Percentiles rank a stretch among this genome's conserved stretches.
These are phyloP conservation scores for Saxicola maurus DNA, from an alignment of 2,797 vertebrate genomes.

Conservation along the genomic window DNA sequence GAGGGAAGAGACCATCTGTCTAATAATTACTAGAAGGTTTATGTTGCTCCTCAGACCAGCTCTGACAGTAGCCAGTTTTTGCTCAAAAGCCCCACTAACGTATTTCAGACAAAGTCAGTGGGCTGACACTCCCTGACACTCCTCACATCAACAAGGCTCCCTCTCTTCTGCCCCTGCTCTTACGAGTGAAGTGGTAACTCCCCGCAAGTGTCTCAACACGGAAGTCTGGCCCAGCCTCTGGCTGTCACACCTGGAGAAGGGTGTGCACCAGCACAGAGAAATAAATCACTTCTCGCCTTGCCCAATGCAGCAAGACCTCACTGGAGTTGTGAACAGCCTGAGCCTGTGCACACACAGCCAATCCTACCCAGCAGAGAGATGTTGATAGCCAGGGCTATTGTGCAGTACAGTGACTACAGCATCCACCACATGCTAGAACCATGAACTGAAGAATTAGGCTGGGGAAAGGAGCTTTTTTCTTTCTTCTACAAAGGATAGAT, in stretches of 20 bases:
- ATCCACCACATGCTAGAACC: background rate
- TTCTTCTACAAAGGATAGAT: background rate
- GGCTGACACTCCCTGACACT: background rate
- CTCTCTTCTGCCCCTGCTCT: background rate
- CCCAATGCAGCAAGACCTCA: background rate
- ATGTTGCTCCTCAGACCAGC: background rate
- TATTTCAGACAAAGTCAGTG: background rate
- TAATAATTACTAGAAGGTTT: constrained; percentile 14
- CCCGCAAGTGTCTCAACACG: constrained; percentile 35
- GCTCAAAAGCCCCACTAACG: background rate
- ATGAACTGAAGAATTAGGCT: background rate
- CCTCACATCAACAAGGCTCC: background rate
- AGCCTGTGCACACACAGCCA: background rate
- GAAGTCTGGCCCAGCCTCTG: background rate
- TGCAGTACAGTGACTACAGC: background rate
- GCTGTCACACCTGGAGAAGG: constrained; percentile 14
- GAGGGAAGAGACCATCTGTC: constrained; percentile 54
- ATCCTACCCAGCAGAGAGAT: background rate
- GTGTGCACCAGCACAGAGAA: background rate
- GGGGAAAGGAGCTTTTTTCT: background rate
- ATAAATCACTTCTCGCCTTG: background rate
- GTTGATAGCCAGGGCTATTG: background rate
- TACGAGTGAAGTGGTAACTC: constrained; percentile 16
- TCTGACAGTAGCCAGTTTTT: background rate
- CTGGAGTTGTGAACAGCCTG: accelerated